These are phyloP conservation scores for Ispidina lecontei DNA, from an alignment of 2,797 vertebrate genomes.

Conservation along the genomic window DNA sequence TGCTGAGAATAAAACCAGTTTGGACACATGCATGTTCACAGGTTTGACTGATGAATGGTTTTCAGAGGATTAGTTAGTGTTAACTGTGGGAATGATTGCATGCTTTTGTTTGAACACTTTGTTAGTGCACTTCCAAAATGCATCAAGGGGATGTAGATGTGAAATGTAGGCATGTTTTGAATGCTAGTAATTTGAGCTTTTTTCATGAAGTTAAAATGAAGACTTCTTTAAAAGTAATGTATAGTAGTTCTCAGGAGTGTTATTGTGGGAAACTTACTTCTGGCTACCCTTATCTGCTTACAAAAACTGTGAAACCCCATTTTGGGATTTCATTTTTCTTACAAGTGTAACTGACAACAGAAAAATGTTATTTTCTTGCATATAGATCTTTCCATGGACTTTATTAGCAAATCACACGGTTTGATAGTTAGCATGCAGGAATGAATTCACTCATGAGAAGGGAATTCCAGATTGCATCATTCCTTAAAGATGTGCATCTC, in stretches of 20 bases:
- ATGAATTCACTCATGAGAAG: background rate
- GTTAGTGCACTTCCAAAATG: background rate
- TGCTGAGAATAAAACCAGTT: background rate
- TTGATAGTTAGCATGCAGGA: background rate
- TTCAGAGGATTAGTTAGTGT: background rate
- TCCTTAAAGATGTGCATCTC: background rate
- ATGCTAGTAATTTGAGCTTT: background rate
- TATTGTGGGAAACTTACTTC: background rate
- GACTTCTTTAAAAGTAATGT: background rate
- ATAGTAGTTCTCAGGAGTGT: background rate
- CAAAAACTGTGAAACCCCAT: background rate
- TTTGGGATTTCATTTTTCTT: background rate
- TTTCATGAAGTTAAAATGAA: background rate
- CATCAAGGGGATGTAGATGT: background rate
- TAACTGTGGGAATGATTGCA: background rate
- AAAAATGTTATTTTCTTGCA: background rate
- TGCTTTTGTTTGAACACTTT: background rate
- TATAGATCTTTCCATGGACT: background rate
- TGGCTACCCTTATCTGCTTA: background rate
- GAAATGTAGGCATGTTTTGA: background rate
- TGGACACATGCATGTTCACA: background rate
- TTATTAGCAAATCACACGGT: background rate
- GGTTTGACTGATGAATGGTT: background rate
- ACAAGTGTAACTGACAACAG: background rate
- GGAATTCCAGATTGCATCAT: conserved; percentile 53